These are phyloP conservation scores for Volucella inflata DNA, from an alignment of 2,888 invertebrate genomes.

Conservation along the genomic window DNA sequence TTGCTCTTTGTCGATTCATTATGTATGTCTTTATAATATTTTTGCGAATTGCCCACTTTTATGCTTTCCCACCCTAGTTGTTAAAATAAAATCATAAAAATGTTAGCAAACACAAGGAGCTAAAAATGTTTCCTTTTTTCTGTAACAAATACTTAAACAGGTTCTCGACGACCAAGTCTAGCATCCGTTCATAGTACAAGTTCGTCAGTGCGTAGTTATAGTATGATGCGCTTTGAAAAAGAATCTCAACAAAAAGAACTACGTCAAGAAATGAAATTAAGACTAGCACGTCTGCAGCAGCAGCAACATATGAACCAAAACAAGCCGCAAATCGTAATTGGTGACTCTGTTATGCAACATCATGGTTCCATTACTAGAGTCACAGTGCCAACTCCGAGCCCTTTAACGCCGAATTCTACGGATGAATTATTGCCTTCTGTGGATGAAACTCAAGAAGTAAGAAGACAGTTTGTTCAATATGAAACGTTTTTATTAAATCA, in stretches of 20 bases:
- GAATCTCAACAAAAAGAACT: constrained; percentile 93
- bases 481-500: neutral
- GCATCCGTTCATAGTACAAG: constrained; percentile 93
- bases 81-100: constrained; percentile 23
- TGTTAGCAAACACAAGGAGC: neutral
- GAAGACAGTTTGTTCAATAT: constrained; percentile 4
- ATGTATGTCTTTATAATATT: constrained; percentile 1
- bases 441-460: constrained; percentile 91
- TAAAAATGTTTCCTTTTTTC: constrained; percentile 24
- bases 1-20: neutral
- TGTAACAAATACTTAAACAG: constrained; percentile 83
- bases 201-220: constrained; percentile 92
- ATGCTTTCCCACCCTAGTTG: constrained; percentile 39
- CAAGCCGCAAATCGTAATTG: constrained; percentile 84
- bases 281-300: constrained; percentile 88
- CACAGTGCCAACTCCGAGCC: constrained; percentile 87
- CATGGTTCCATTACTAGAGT: constrained; percentile 79
- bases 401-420: constrained; percentile 92
- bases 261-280: constrained; percentile 90
- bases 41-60: constrained; percentile 49
- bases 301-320: constrained; percentile 85
- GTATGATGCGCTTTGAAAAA: constrained; percentile 90
- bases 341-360: constrained; percentile 82
- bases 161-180: constrained; percentile 94
- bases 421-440: constrained; percentile 92